Percentiles rank a stretch among this genome's conserved stretches.
Evolutionary conservation across 2,113 vertebrate genomes (phyloP).

Genomic region (Loxodonta africana): DNA sequence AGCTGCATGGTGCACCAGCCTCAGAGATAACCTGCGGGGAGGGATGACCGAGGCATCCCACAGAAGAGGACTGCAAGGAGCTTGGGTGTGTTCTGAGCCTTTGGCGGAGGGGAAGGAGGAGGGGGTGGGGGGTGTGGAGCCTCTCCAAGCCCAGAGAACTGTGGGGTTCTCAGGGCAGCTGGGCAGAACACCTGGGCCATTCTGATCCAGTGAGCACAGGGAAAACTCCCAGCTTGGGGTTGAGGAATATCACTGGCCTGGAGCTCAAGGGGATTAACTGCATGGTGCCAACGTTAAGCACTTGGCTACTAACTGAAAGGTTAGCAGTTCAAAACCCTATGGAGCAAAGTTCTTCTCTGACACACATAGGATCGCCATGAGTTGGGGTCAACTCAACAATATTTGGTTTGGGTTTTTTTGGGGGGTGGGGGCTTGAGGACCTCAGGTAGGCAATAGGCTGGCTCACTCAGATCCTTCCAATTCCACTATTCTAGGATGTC

Average conservation of each 20-base stretch:
- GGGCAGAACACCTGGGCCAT: background rate
- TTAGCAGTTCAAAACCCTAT: background rate
- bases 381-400: no score
- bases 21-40: background rate
- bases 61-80: background rate
- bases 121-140: rapidly evolving
- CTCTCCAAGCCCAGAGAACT: background rate
- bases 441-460: background rate
- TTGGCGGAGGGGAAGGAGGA: no score
- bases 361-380: background rate
- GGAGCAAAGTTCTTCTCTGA: background rate
- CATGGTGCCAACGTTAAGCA: background rate
- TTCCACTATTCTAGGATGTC: background rate
- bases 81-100: background rate
- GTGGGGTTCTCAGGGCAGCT: no score
- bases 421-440: background rate
- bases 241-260: background rate
- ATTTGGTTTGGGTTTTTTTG: background rate
- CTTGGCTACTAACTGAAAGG: background rate
- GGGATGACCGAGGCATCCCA: background rate
- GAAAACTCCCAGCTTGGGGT: rapidly evolving
- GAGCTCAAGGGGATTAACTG: background rate
- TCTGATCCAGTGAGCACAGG: background rate
- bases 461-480: background rate
- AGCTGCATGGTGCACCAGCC: rapidly evolving